Evolutionary conservation across 2,888 invertebrate genomes (phyloP).

Genomic region (Noctua janthe): DNA sequence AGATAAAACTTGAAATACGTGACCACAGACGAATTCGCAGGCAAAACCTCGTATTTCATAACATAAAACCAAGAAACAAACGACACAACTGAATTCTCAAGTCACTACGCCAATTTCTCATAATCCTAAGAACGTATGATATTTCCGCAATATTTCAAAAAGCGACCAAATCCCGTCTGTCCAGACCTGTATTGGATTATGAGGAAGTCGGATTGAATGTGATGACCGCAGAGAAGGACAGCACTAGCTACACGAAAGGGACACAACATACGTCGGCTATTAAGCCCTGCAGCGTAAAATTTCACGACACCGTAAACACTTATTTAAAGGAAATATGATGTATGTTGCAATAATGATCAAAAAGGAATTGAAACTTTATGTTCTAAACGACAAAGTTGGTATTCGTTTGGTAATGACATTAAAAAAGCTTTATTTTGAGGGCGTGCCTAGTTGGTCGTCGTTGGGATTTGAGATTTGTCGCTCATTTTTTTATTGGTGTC

Average conservation of each 20-base stretch:
- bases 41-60: too few species aligned
- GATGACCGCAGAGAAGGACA: conserved; percentile 76
- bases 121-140: conserved; percentile 79
- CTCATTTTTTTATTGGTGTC: conserved; percentile 86
- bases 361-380: conserved; percentile 61
- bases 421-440: conserved; percentile 88
- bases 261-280: conserved; percentile 75
- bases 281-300: conserved; percentile 86
- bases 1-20: background rate
- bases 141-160: conserved; percentile 78
- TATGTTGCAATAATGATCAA: conserved; percentile 58
- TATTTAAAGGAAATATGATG: conserved; percentile 76
- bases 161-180: conserved; percentile 80
- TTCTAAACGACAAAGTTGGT: conserved; percentile 35
- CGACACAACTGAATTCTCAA: conserved; percentile 66
- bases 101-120: conserved; percentile 76
- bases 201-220: conserved; percentile 82
- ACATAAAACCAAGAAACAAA: conserved; percentile 31
- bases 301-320: conserved; percentile 85
- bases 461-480: conserved; percentile 86
- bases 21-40: background rate
- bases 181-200: conserved; percentile 85
- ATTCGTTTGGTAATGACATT: conserved; percentile 61
- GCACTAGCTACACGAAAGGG: conserved; percentile 63
- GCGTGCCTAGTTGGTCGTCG: conserved; percentile 88